A percentile compares a stretch with the other conserved stretches of the same genome.
Conservation (phyloP, 2,113 vertebrate species). For the Psammodynastes pulverulentus region DNA sequence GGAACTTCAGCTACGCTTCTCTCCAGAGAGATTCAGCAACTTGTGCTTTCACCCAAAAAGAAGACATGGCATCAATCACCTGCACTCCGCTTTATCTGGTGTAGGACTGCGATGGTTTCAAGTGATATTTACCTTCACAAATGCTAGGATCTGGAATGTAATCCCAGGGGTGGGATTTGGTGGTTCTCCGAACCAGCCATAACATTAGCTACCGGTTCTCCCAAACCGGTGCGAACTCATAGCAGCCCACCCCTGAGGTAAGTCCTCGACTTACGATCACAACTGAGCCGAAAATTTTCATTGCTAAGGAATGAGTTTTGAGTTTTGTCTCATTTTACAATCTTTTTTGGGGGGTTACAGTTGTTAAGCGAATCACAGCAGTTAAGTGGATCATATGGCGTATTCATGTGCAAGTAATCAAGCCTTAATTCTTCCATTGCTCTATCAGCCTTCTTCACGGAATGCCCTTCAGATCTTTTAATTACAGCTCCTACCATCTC, state of each 20-base stretch:
- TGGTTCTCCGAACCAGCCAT: too few relatives aligned
- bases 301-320: background rate
- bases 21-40: background rate
- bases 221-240: too few relatives aligned
- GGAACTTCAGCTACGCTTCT: background rate
- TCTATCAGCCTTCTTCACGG: background rate
- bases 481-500: background rate
- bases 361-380: background rate
- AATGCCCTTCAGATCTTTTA: background rate
- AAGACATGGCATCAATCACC: background rate
- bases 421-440: background rate
- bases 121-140: background rate
- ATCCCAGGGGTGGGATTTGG: background rate
- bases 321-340: background rate
- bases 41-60: background rate
- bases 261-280: background rate
- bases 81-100: background rate
- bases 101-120: background rate
- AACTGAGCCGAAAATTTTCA: background rate
- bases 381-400: background rate
- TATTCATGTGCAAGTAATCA: background rate
- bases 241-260: too few relatives aligned
- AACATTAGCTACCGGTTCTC: too few relatives aligned
- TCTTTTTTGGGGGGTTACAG: background rate
- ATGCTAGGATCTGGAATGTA: background rate